A percentile compares a stretch with the other conserved stretches of the same genome.
Conservation (phyloP, 1,140 invertebrate species). For the Drosophila nasuta region DNA sequence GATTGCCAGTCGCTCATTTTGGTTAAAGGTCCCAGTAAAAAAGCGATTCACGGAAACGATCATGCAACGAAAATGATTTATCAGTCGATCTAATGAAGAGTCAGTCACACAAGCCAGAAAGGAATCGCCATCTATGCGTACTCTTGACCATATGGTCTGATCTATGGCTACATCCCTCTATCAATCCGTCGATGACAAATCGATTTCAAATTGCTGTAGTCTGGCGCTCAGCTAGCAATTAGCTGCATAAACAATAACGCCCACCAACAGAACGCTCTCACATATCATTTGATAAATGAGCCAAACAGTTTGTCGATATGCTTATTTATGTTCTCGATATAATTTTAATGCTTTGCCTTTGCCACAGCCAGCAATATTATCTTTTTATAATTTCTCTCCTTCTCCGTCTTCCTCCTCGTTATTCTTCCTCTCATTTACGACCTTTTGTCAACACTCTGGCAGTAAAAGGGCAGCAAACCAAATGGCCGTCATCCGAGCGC, state of each 20-base stretch:
- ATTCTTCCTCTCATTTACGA: constrained; percentile 16
- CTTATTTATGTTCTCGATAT: constrained; percentile 68
- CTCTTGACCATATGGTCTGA: constrained; percentile 22
- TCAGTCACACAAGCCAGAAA: neutral
- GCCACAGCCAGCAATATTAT: constrained; percentile 61
- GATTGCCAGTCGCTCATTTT: constrained; percentile 54
- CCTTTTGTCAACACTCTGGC: constrained; percentile 61
- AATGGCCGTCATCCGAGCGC: constrained; percentile 51
- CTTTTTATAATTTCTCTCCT: constrained; percentile 65
- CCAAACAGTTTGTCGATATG: constrained; percentile 67
- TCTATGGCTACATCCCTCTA: neutral
- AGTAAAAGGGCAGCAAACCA: neutral
- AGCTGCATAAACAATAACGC: constrained; percentile 58
- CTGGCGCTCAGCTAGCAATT: constrained; percentile 32
- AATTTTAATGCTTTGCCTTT: constrained; percentile 42
- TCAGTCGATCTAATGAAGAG: constrained; percentile 50
- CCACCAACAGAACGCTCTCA: constrained; percentile 54
- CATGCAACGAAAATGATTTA: constrained; percentile 51
- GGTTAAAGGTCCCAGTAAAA: constrained; percentile 38
- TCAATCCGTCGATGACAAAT: constrained; percentile 53
- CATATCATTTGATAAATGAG: constrained; percentile 76
- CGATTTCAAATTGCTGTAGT: constrained; percentile 61
- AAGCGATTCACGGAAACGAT: constrained; percentile 51
- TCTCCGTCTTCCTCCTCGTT: constrained; percentile 3
- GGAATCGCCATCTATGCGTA: constrained; percentile 4